phyloP scores from a whole-genome alignment of 2,888 invertebrate genomes.

The Netelia fuscicornis region DNA sequence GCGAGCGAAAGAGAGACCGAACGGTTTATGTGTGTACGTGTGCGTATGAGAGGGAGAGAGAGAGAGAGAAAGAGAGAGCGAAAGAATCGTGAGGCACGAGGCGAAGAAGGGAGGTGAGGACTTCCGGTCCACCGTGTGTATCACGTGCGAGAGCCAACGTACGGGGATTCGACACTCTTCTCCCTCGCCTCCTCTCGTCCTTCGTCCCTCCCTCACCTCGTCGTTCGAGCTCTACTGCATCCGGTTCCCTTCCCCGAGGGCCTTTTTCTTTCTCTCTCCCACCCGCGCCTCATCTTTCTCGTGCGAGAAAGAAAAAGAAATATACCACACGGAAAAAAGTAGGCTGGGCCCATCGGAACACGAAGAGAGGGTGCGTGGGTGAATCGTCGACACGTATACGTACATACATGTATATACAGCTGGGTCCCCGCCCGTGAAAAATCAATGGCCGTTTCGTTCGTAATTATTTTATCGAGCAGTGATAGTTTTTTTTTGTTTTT shows the following conservation, averaged over 20 bases:
- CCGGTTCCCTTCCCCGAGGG: conserved; percentile 68
- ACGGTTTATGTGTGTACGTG: neutral
- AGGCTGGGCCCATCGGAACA: conserved; percentile 78
- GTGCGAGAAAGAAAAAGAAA: conserved; percentile 63
- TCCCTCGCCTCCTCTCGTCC: conserved; percentile 51
- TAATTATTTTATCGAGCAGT: conserved; percentile 46
- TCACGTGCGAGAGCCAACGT: conserved; percentile 83
- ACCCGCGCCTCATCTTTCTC: conserved; percentile 72
- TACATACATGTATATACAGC: neutral
- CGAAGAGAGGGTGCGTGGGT: conserved; percentile 64
- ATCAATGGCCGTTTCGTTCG: conserved; percentile 57
- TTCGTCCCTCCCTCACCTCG: conserved; percentile 50
- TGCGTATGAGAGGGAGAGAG: conserved; percentile 56
- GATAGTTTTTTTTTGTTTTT: conserved; percentile 37
- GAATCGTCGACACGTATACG: conserved; percentile 54
- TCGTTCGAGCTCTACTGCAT: conserved; percentile 57
- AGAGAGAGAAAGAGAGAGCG: conserved; percentile 73
- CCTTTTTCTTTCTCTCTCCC: conserved; percentile 54
- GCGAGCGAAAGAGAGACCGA: conserved; percentile 64
- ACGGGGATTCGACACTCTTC: conserved; percentile 79
- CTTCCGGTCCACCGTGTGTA: conserved; percentile 84
- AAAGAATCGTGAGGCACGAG: conserved; percentile 68
- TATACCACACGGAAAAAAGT: conserved; percentile 76
- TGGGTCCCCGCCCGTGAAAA: conserved; percentile 58
- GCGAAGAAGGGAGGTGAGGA: conserved; percentile 76